Percentiles rank a stretch among this genome's conserved stretches.
Conservation (phyloP, 92 coral and sea anemone species). For the Actinostola sp. region DNA sequence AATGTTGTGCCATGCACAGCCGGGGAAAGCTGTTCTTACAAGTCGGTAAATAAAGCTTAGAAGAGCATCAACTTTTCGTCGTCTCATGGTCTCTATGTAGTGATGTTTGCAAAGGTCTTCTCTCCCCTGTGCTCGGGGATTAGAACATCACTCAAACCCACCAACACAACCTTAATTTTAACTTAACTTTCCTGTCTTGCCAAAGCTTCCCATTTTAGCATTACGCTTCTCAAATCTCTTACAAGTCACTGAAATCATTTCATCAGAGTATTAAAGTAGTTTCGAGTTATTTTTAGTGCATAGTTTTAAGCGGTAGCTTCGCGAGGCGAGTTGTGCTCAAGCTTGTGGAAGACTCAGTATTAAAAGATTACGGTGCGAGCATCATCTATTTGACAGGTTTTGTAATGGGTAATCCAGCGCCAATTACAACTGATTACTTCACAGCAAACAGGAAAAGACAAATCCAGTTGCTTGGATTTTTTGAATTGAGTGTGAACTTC, state of each 20-base stretch:
- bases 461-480: slow-evolving; percentile 33
- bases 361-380: slow-evolving; percentile 31
- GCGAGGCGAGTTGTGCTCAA: background rate
- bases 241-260: background rate
- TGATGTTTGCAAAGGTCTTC: background rate
- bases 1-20: slow-evolving; percentile 5
- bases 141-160: slow-evolving; percentile 66
- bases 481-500: slow-evolving; percentile 3
- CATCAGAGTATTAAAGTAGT: background rate
- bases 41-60: slow-evolving; percentile 47
- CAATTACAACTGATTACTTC: slow-evolving; percentile 45
- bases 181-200: background rate
- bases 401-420: slow-evolving; percentile 64
- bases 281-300: background rate
- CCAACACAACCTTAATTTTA: background rate
- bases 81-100: slow-evolving; percentile 26
- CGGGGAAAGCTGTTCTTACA: slow-evolving; percentile 23
- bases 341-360: background rate
- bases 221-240: slow-evolving; percentile 1
- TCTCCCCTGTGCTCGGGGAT: slow-evolving; percentile 46
- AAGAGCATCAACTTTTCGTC: slow-evolving; percentile 22
- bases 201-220: background rate
- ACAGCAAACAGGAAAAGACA: slow-evolving; percentile 78
- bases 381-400: slow-evolving; percentile 62
- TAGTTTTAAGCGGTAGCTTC: background rate